Evolutionary conservation across 2,888 invertebrate species (phyloP), one percentile per base, ranked within the genome.

Genomic region (Rosalia funebris): DNA sequence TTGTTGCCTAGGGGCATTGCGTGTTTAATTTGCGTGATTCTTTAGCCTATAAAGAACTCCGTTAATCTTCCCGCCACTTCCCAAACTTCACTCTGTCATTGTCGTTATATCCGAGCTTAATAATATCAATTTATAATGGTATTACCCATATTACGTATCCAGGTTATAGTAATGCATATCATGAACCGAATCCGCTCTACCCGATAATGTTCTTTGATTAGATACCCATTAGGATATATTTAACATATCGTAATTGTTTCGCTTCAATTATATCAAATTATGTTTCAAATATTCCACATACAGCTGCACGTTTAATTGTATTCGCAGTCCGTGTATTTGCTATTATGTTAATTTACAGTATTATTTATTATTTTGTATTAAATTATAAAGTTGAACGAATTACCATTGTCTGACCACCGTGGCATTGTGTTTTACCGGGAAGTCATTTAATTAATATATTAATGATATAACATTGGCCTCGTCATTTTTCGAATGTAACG

Each of bases 281-380:
- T 52, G 50, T 62, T 65, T 62, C 52, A 50, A 41, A 46, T 41
- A 45, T 47, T 57, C 37, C 31, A 50, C 42, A 47, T 57, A 57
- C 41, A 50, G 46, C 47, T 56, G 57, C 48, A 37, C 45, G 52
- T 45, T 58, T 55, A 64, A 63, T 60, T 63, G 41, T 55, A 58
- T 58, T 57, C 53, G 60, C 61, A 54, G 63, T 44, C 46, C 52
- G 41, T 57, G 55, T 54, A 55, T 63, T 63, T 64, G 63, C 63
- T 66, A 69, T 68, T 73, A 71, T 71, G 71, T 68, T 73, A 73
- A 73, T 73, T 71, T 64, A 64, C 55, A 62, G 63, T 61, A 66
- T 69, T 73, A 71, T 73, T 71, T 71, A 71, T 71, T 71, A 73
- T 71, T 71, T 71, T 65, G 71, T 70, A 69, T 71, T 71, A 73